Evolutionary conservation across 2,888 invertebrate genomes (phyloP).

Genomic region (Thysanoteuthis rhombus): DNA sequence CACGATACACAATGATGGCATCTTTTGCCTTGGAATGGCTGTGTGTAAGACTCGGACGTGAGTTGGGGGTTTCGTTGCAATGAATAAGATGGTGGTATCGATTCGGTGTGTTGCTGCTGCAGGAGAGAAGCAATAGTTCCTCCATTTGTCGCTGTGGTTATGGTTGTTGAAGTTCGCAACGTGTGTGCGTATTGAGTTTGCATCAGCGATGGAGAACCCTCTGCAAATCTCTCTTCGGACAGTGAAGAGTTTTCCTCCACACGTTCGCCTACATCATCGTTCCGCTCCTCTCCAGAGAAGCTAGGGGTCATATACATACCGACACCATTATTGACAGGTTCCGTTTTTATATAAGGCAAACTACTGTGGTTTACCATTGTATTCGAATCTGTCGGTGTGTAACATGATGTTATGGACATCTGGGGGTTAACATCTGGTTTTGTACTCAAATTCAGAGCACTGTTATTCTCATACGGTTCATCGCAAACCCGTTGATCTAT

Average conservation of each 20-base stretch:
- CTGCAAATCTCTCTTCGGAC: constrained; percentile 22
- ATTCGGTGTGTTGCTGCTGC: constrained; percentile 24
- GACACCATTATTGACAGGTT: constrained; percentile 25
- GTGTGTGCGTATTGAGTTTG: constrained; percentile 29
- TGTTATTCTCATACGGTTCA: constrained; percentile 19
- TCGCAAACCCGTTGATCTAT: constrained; percentile 16
- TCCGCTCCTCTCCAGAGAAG: constrained; percentile 25
- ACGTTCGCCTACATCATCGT: constrained; percentile 20
- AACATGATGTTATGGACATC: not conserved
- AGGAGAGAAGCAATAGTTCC: constrained; percentile 25
- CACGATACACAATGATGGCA: constrained; percentile 30
- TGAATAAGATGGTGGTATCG: constrained; percentile 27
- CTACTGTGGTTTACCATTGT: constrained; percentile 1
- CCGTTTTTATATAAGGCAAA: constrained; percentile 17
- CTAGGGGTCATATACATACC: constrained; percentile 27
- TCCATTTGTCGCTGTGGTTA: constrained; percentile 21
- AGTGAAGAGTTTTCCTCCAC: constrained; percentile 26
- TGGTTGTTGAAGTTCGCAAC: constrained; percentile 22
- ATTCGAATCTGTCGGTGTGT: constrained; percentile 19
- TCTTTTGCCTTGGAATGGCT: constrained; percentile 29
- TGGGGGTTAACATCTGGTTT: constrained; percentile 16
- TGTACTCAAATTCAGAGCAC: constrained; percentile 20
- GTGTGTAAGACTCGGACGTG: constrained; percentile 24
- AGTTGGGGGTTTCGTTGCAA: constrained; percentile 29
- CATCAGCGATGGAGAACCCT: constrained; percentile 17